Conservation (phyloP, 2,797 vertebrate genomes). For the Sebastes diploproa region DNA sequence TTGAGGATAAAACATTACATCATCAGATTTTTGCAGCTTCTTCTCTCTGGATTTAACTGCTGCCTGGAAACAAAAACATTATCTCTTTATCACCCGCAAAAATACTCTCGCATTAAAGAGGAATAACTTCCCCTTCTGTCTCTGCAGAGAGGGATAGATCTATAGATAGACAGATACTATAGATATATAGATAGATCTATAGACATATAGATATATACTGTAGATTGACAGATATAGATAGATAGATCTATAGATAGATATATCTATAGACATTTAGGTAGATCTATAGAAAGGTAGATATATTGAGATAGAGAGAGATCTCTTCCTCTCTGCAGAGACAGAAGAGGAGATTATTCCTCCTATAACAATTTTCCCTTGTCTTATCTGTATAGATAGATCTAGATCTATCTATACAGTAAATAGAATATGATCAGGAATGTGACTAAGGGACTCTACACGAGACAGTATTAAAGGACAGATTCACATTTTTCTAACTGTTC, state of each 20-base stretch:
- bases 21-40: slow-evolving; percentile 29
- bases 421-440: too few relatives aligned
- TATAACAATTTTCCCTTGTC: too few relatives aligned
- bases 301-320: too few relatives aligned
- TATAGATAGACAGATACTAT: neutral
- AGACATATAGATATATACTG: too few relatives aligned
- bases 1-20: slow-evolving; percentile 34
- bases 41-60: neutral
- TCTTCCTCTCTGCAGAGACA: neutral
- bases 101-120: neutral
- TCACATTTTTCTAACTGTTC: neutral
- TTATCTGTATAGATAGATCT: too few relatives aligned
- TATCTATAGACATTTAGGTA: too few relatives aligned
- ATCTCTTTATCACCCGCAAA: neutral
- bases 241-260: neutral
- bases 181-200: neutral
- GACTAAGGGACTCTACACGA: neutral
- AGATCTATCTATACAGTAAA: too few relatives aligned
- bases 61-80: slow-evolving; percentile 6
- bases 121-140: neutral
- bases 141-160: neutral
- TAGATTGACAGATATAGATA: neutral
- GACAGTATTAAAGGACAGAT: neutral
- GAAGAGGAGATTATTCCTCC: neutral
- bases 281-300: too few relatives aligned